phyloP scores from a whole-genome alignment of 2,797 vertebrate genomes.

The Loris lydekkerianus region DNA sequence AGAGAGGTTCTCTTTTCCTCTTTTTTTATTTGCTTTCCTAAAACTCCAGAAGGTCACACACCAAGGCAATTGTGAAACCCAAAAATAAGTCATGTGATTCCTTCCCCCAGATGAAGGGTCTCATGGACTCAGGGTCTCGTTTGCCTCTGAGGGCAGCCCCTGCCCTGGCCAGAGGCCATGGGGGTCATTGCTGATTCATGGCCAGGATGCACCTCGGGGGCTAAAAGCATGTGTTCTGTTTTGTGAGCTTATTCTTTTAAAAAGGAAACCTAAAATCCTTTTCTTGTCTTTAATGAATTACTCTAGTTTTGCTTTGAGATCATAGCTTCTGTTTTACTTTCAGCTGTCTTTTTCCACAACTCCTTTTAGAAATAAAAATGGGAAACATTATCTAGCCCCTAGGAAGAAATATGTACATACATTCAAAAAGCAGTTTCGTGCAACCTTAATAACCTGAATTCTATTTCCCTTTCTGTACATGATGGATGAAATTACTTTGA shows the following conservation, averaged over 20 bases:
- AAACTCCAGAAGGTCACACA: constrained; percentile 51
- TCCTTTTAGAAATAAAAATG: constrained; percentile 83
- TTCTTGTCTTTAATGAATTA: constrained; percentile 74
- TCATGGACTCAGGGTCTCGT: not conserved
- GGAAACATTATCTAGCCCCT: constrained; percentile 79
- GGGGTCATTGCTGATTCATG: not conserved
- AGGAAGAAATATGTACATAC: constrained; percentile 86
- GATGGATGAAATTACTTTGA: constrained; percentile 91
- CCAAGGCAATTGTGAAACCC: not conserved
- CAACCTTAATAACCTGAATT: constrained; percentile 89
- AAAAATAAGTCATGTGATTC: not conserved
- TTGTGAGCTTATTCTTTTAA: constrained; percentile 51
- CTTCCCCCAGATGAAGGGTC: not conserved
- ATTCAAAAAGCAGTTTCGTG: constrained; percentile 88
- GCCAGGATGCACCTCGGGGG: not conserved
- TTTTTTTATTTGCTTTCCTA: not conserved
- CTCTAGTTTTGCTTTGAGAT: constrained; percentile 76
- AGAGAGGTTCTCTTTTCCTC: not conserved
- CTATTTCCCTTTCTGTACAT: constrained; percentile 90
- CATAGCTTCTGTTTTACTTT: constrained; percentile 81
- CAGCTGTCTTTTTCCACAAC: constrained; percentile 80
- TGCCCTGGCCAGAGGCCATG: not conserved
- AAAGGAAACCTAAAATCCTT: constrained; percentile 65
- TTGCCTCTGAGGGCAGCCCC: not conserved
- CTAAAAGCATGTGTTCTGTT: not conserved